Base-by-base conservation (phyloP, 1,140 invertebrate species). In the Drosophila truncata region DNA sequence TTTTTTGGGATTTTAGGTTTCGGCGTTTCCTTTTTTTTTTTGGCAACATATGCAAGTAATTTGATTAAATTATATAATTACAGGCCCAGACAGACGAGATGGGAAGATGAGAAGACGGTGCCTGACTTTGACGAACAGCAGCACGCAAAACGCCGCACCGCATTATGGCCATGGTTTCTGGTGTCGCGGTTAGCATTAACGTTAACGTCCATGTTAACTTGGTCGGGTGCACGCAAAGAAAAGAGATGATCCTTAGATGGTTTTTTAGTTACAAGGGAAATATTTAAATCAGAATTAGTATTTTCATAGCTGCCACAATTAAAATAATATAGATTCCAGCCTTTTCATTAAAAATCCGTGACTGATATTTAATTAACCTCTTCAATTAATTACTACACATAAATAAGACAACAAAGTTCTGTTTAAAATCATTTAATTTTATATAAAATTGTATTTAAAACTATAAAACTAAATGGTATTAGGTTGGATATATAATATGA, bases 11-110 rank as follows among this genome's bases (percentile, higher is more conserved):
- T 57, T 42, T 67, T 66, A 44, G 62, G 65, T 52, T 69, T 66
- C 35, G 47, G 62, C 23, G n/a, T 66, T 78, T 54, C 25, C 37
- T 46, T 59, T 69, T 59, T 58, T 67, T 75, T 90, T 90, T 90
- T 72, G 85, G 85, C 75, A 90, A 90, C 86, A 90, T 90, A 85
- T 90, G 85, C 85, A 90, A 90, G 85, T 90, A 90, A 90, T 88
- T 88, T 90, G 82, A 85, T 90, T 90, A 90, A 90, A 90, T 90
- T 91, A 90, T 90, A 91, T 88, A 88, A 88, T 90, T 88, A 85
- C 71, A 91, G 86, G 75, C 70, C 66, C 67, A 76, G 71, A 44
- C 71, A 76, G 73, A 39, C 73, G 57, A 77, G 39, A 61, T 73
- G 67, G 41, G 23, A 57, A 72, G 54, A 72, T 71, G 69, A 58